A percentile compares a stretch with the other conserved stretches of the same genome.
Evolutionary conservation across 1,140 invertebrate genomes (phyloP).

Genomic region (Drosophila ercepeae): DNA sequence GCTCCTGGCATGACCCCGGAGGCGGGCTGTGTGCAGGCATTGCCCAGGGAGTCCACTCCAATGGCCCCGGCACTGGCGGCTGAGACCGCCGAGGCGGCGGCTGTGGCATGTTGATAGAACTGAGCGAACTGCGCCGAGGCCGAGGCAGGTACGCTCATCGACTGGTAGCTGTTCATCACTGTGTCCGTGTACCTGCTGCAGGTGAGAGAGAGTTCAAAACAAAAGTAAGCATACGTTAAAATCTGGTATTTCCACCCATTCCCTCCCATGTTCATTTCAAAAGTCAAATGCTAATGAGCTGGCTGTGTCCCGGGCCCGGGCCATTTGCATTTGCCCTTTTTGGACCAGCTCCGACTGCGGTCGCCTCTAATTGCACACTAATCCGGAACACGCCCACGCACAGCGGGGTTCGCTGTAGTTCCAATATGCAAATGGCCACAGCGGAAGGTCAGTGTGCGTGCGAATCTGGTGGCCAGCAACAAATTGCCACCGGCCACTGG

Average conservation of each 20-base stretch:
- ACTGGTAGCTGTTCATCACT: conserved; percentile 84
- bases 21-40: conserved; percentile 86
- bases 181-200: conserved; percentile 82
- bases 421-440: conserved; percentile 74
- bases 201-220: conserved; percentile 5
- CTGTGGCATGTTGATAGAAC: conserved; percentile 93
- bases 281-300: conserved; percentile 69
- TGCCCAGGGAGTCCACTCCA: conserved; percentile 81
- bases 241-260: background rate
- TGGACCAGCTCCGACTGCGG: conserved; percentile 31
- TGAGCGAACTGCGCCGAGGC: conserved; percentile 88
- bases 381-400: conserved; percentile 59
- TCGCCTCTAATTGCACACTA: conserved; percentile 67
- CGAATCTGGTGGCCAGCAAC: conserved; percentile 65
- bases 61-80: conserved; percentile 86
- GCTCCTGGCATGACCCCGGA: conserved; percentile 84
- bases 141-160: conserved; percentile 83
- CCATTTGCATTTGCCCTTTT: conserved; percentile 13
- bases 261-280: background rate
- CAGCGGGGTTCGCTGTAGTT: conserved; percentile 40
- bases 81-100: conserved; percentile 85
- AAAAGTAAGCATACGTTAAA: conserved; percentile 40
- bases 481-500: conserved; percentile 52
- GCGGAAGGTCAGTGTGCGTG: conserved; percentile 78
- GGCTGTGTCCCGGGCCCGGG: conserved; percentile 17